phyloP scores from a whole-genome alignment of 2,113 vertebrate genomes.

The Dipodomys stephensi region DNA sequence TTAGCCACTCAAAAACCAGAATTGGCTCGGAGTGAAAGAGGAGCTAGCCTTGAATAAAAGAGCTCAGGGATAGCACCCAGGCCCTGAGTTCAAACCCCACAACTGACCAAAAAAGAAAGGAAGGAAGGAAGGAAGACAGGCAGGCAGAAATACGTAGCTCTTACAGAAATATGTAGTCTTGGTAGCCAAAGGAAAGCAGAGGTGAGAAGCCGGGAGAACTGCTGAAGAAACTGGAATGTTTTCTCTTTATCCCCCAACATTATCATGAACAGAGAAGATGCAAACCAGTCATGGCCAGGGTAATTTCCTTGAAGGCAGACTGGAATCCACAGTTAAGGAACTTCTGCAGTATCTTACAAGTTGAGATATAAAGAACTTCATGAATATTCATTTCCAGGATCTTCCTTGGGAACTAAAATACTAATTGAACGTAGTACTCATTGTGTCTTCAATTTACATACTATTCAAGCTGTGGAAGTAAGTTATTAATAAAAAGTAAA shows the following conservation, averaged over 20 bases:
- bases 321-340: constrained; percentile 90
- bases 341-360: neutral
- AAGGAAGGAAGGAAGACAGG: too few relatives aligned
- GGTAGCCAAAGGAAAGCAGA: constrained; percentile 96
- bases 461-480: neutral
- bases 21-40: too few relatives aligned
- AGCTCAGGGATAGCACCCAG: too few relatives aligned
- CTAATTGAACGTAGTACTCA: neutral
- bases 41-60: too few relatives aligned
- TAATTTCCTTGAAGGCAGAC: constrained; percentile 87
- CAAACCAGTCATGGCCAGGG: constrained; percentile 94
- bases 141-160: constrained; percentile 54
- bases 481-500: constrained; percentile 11
- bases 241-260: constrained; percentile 91
- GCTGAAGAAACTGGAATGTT: constrained; percentile 89
- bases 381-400: neutral
- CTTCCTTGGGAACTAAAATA: neutral
- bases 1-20: too few relatives aligned
- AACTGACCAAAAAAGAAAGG: neutral
- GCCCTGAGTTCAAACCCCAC: neutral
- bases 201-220: constrained; percentile 90
- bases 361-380: neutral
- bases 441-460: neutral
- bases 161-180: constrained; percentile 93
- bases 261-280: constrained; percentile 93